A percentile compares a stretch with the other conserved stretches of the same genome.
phyloP scores from a whole-genome alignment of 2,888 invertebrate genomes.

The Cenopis cana region DNA sequence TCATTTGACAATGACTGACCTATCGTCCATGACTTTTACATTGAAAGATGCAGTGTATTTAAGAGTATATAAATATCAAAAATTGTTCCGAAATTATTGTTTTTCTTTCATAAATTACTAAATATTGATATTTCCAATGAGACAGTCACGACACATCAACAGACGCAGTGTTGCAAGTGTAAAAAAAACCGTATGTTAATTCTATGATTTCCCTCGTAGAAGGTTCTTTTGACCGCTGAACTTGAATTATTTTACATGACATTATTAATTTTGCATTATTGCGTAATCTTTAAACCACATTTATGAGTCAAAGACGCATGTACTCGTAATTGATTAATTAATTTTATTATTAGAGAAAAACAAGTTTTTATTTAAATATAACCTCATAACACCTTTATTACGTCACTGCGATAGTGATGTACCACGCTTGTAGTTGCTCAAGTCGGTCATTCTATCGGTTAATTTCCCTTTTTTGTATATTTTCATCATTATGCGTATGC shows the following conservation, averaged over 20 bases:
- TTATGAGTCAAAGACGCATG: neutral
- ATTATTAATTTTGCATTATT: neutral
- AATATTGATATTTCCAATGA: conserved; percentile 80
- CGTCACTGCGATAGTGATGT: conserved; percentile 9
- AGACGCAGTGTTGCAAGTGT: conserved; percentile 70
- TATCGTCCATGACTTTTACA: conserved; percentile 75
- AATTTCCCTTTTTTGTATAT: neutral
- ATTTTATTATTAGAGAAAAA: neutral
- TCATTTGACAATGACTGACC: conserved; percentile 66
- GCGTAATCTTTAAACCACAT: neutral
- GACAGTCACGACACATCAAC: conserved; percentile 85
- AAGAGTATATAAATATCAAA: conserved; percentile 65
- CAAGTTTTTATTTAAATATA: neutral
- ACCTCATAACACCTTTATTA: neutral
- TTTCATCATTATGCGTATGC: neutral
- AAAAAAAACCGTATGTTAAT: conserved; percentile 52
- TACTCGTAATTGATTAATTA: neutral
- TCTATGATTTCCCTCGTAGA: conserved; percentile 45
- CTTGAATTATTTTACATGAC: neutral
- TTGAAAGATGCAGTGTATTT: conserved; percentile 68
- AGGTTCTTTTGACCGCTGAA: neutral
- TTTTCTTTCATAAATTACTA: conserved; percentile 82
- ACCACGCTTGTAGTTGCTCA: neutral
- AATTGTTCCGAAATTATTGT: conserved; percentile 63
- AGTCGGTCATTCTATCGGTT: neutral